phyloP scores from a whole-genome alignment of 2,113 vertebrate genomes.

The Columbina picui region DNA sequence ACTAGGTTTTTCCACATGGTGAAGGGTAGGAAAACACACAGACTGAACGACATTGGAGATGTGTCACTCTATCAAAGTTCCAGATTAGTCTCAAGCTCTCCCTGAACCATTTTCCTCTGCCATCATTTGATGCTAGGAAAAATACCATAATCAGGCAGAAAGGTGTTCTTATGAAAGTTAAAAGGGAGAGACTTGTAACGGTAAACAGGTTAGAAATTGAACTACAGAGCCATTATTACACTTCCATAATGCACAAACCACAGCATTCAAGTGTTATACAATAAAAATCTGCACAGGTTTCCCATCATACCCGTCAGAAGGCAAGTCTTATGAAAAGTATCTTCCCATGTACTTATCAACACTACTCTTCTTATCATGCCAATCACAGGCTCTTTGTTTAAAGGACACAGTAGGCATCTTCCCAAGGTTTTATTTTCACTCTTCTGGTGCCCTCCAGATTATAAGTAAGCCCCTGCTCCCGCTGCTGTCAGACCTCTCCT shows the following conservation, averaged over 20 bases:
- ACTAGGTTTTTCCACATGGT: not conserved
- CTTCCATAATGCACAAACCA: not conserved
- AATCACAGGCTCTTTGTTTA: not conserved
- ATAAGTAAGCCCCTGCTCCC: not conserved
- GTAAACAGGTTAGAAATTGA: conserved; percentile 3
- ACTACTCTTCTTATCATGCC: not conserved
- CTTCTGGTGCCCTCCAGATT: not conserved
- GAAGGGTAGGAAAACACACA: not conserved
- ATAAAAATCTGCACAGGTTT: not conserved
- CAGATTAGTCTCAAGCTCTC: not conserved
- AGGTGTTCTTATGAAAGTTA: not conserved
- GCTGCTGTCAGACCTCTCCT: conserved; percentile 42
- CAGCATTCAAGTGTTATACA: not conserved
- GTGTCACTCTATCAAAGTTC: not conserved
- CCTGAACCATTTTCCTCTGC: not conserved
- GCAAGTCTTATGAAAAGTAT: not conserved
- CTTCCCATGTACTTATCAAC: not conserved
- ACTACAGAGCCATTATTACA: not conserved
- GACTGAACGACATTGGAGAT: not conserved
- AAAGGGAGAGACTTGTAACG: conserved; percentile 18
- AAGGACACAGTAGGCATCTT: conserved; percentile 14
- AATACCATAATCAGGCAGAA: not conserved
- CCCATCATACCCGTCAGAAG: not conserved
- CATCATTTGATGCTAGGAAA: not conserved
- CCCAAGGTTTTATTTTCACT: not conserved